Percentiles rank a stretch among this genome's conserved stretches.
Conservation (phyloP, 30 jellyfish, hydroid and myxozoan species). For the Catostylus mosaicus region DNA sequence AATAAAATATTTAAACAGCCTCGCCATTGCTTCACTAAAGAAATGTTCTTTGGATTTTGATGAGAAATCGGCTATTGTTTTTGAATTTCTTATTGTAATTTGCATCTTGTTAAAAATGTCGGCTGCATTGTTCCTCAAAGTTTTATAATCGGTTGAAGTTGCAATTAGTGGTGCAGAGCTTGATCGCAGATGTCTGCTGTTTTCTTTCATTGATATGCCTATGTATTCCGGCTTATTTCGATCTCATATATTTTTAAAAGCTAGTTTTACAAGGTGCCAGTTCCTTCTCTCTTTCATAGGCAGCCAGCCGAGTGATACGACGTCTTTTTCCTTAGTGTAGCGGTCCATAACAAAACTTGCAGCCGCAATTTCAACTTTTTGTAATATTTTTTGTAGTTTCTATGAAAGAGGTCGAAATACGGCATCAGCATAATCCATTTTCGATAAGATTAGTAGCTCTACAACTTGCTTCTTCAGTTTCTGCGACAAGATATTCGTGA, state of each 20-base stretch:
- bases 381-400: constrained; percentile 45
- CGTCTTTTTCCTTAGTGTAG: constrained; percentile 49
- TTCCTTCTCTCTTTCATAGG: constrained; percentile 61
- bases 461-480: constrained; percentile 59
- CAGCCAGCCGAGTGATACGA: constrained; percentile 52
- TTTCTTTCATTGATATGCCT: constrained; percentile 47
- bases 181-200: constrained; percentile 41
- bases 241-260: constrained; percentile 40
- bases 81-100: constrained; percentile 31
- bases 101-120: constrained; percentile 43
- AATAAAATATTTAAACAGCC: no score
- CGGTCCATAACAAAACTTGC: constrained; percentile 69
- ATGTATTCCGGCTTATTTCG: constrained; percentile 40
- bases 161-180: constrained; percentile 65
- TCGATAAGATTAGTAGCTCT: constrained; percentile 40
- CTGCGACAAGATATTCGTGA: constrained; percentile 46
- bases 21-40: no score
- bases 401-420: constrained; percentile 56
- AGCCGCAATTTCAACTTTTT: constrained; percentile 50
- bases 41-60: constrained; percentile 14
- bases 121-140: constrained; percentile 36
- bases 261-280: constrained; percentile 64
- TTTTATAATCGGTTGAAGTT: constrained; percentile 26
- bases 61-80: constrained; percentile 35
- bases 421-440: constrained; percentile 56